phyloP scores from a whole-genome alignment of 1,140 invertebrate species.

The Chironomus striatipennis region DNA sequence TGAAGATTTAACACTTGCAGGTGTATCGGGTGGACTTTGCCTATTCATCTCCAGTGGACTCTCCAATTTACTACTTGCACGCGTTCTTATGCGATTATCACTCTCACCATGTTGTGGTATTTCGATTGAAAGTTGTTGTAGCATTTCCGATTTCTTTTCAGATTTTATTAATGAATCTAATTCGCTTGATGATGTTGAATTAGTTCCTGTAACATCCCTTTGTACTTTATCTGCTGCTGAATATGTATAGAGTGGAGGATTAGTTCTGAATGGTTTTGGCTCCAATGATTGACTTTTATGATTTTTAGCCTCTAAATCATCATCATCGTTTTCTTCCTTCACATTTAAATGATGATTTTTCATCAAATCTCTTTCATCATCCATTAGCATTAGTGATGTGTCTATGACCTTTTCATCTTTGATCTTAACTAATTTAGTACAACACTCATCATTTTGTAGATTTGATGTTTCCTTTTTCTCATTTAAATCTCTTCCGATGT shows the following conservation, averaged over 20 bases:
- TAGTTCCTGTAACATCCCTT: slow-evolving; percentile 28
- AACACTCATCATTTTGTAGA: slow-evolving; percentile 28
- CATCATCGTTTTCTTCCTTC: not conserved
- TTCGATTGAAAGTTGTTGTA: slow-evolving; percentile 34
- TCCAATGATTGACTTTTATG: slow-evolving; percentile 46
- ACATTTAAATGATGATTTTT: not conserved
- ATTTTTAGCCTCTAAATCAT: slow-evolving; percentile 32
- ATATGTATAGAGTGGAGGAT: slow-evolving; percentile 65
- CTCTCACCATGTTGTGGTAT: slow-evolving; percentile 34
- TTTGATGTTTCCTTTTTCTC: slow-evolving; percentile 34
- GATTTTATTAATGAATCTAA: not conserved
- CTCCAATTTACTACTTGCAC: slow-evolving; percentile 60
- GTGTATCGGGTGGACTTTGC: slow-evolving; percentile 44
- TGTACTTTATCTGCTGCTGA: slow-evolving; percentile 56
- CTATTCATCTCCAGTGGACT: slow-evolving; percentile 55
- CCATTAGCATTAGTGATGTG: slow-evolving; percentile 29
- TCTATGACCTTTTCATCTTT: slow-evolving; percentile 26
- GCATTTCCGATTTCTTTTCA: slow-evolving; percentile 27
- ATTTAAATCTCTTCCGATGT: slow-evolving; percentile 34
- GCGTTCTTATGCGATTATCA: slow-evolving; percentile 47
- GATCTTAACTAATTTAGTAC: slow-evolving; percentile 22
- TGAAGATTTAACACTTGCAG: slow-evolving; percentile 25
- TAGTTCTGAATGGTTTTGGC: slow-evolving; percentile 58
- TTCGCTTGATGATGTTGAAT: not conserved
- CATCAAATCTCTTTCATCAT: not conserved